Evolutionary conservation across 2,113 vertebrate genomes (phyloP).

Genomic region (Phalacrocorax carbo): DNA sequence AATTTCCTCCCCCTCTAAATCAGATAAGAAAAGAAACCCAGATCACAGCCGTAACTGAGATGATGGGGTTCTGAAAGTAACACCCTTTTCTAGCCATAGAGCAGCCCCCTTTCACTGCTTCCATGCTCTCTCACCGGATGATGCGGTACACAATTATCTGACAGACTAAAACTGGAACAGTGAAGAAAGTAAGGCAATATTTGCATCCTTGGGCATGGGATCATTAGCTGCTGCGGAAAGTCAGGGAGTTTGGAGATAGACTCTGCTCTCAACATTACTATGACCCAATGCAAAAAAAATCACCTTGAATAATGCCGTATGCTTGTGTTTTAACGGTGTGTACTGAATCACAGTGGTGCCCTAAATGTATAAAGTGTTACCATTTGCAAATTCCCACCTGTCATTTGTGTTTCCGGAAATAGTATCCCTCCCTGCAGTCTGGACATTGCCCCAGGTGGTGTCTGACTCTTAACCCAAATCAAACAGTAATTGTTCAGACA

Average conservation of each 20-base stretch:
- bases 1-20: background rate
- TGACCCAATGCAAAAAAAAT: background rate
- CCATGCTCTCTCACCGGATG: background rate
- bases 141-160: background rate
- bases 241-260: fast-evolving
- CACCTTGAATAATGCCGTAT: background rate
- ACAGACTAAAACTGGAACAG: background rate
- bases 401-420: background rate
- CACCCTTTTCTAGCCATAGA: background rate
- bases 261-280: background rate
- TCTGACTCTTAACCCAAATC: constrained; percentile 60
- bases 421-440: background rate
- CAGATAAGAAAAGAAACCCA: background rate
- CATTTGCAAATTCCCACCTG: constrained; percentile 30
- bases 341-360: background rate
- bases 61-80: background rate
- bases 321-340: background rate
- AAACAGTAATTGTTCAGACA: constrained; percentile 23
- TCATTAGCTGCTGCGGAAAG: background rate
- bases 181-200: background rate
- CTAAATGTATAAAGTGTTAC: background rate
- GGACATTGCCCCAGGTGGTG: constrained; percentile 47
- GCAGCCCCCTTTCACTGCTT: background rate
- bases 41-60: background rate
- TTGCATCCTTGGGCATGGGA: background rate